A percentile compares a stretch with the other conserved stretches of the same genome.
Evolutionary conservation across 2,888 invertebrate genomes (phyloP).

Genomic region (Oegoconia quadripuncta): DNA sequence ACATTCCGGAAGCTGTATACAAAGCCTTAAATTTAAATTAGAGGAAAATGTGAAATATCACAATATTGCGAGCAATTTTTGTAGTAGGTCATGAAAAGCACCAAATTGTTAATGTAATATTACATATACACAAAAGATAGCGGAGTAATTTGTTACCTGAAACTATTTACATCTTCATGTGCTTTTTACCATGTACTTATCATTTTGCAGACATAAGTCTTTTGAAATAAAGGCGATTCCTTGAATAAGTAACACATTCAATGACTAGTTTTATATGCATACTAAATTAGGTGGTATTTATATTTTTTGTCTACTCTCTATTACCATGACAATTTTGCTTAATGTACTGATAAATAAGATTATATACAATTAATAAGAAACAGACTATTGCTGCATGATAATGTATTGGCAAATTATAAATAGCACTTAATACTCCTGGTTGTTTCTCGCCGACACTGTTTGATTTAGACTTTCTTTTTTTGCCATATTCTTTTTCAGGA

Average conservation of each 20-base stretch:
- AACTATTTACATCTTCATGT: constrained; percentile 58
- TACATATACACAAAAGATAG: constrained; percentile 35
- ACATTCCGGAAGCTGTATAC: constrained; percentile 79
- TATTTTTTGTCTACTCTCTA: too few species aligned
- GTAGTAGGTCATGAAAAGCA: constrained; percentile 51
- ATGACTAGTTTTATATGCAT: constrained; percentile 9
- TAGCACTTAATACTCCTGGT: constrained; percentile 51
- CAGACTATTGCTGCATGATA: constrained; percentile 74
- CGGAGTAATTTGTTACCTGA: constrained; percentile 33
- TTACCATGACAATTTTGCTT: constrained; percentile 63
- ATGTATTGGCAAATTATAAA: constrained; percentile 73
- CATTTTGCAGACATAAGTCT: neutral
- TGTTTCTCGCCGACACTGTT: constrained; percentile 55
- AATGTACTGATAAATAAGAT: constrained; percentile 71
- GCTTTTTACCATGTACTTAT: neutral
- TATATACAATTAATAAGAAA: constrained; percentile 74
- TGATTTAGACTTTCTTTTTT: constrained; percentile 35
- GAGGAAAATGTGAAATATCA: constrained; percentile 57
- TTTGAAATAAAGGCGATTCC: constrained; percentile 9
- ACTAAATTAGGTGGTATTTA: constrained; percentile 27
- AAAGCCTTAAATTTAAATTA: constrained; percentile 66
- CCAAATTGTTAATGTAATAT: constrained; percentile 63
- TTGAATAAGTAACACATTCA: constrained; percentile 16
- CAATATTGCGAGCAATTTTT: constrained; percentile 62
- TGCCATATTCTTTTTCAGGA: constrained; percentile 22